Base-by-base conservation (phyloP, 2,888 invertebrate genomes). In the Oligia latruncula region DNA sequence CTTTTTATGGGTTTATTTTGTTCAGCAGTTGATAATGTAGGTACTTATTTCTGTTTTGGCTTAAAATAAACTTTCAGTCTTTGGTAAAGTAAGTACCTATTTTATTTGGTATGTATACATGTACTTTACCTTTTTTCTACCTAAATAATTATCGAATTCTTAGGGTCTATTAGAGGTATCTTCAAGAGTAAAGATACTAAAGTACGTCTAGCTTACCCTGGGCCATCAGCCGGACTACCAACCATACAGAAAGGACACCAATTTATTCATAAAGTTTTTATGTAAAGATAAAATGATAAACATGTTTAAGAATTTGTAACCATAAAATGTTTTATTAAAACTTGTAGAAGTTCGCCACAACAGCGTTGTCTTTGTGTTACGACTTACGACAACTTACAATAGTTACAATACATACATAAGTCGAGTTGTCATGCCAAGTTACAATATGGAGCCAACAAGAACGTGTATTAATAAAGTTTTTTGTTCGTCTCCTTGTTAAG, bases 241-340 rank as follows among this genome's bases (percentile, higher is more conserved):
- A 77, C n/a, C 9, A n/a, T 49, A 46, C 20, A 66, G n/a, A 55
- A 62, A 55, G 1, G 29, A 66, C 2, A 46, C 46, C n/a, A 76
- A 81, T 70, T 76, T 81, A 80, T 81, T 75, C 55, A 23, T 6
- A 23, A 80, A 75, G 67, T 68, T 80, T 43, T 70, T 82, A 58
- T 58, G 55, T 49, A 49, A 58, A 68, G n/a, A 71, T 71, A 71
- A 78, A 55, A 78, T 43, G 35, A n/a, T 23, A 49, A 49, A 81
- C 58, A 62, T 72, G 82, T 68, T 78, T 72, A 72, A 71, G 77
- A 81, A 83, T 83, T 77, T 78, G 58, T 64, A 64, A n/a, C 35
- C 71, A 52, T 64, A 82, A 72, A 55, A 80, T 78, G 78, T 83
- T 82, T 82, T 82, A 82, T 83, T 82, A 72, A 78, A 81, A 82